Conservation (phyloP, 2,888 invertebrate species). For the Cephus spinipes region DNA sequence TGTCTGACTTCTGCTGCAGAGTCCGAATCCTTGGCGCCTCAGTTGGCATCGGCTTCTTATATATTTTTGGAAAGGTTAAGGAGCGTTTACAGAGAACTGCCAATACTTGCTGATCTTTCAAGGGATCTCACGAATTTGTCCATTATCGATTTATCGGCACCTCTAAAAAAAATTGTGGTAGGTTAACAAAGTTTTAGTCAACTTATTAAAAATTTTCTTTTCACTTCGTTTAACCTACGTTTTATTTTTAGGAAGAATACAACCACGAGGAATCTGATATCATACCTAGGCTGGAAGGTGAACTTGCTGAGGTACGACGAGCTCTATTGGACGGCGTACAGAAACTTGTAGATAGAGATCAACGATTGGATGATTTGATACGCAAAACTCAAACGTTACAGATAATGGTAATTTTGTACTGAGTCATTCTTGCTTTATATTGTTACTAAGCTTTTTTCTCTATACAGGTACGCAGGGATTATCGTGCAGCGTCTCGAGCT, state of each 20-base stretch:
- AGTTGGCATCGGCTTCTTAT: slow-evolving; percentile 30
- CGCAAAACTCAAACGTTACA: slow-evolving; percentile 49
- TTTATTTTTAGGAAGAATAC: slow-evolving; percentile 37
- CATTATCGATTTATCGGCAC: slow-evolving; percentile 41
- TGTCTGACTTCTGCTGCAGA: slow-evolving; percentile 45
- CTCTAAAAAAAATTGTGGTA: slow-evolving; percentile 47
- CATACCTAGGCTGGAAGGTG: slow-evolving; percentile 38
- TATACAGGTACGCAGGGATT: slow-evolving; percentile 42
- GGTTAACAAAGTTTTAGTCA: neutral
- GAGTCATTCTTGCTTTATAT: neutral
- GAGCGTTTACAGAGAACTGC: slow-evolving; percentile 48
- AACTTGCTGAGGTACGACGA: slow-evolving; percentile 44
- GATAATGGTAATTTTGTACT: slow-evolving; percentile 41
- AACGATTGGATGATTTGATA: slow-evolving; percentile 51
- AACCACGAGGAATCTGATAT: slow-evolving; percentile 32
- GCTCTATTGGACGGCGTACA: slow-evolving; percentile 48
- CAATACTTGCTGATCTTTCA: slow-evolving; percentile 48
- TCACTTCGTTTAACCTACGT: neutral
- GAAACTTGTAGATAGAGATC: slow-evolving; percentile 49
- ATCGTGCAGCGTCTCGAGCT: slow-evolving; percentile 31
- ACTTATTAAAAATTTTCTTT: neutral
- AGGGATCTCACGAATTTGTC: slow-evolving; percentile 37
- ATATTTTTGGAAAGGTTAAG: slow-evolving; percentile 45
- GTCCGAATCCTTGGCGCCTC: slow-evolving; percentile 30
- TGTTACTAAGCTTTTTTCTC: neutral